Conservation (phyloP, 2,888 invertebrate genomes). For the Colletes collaris region DNA sequence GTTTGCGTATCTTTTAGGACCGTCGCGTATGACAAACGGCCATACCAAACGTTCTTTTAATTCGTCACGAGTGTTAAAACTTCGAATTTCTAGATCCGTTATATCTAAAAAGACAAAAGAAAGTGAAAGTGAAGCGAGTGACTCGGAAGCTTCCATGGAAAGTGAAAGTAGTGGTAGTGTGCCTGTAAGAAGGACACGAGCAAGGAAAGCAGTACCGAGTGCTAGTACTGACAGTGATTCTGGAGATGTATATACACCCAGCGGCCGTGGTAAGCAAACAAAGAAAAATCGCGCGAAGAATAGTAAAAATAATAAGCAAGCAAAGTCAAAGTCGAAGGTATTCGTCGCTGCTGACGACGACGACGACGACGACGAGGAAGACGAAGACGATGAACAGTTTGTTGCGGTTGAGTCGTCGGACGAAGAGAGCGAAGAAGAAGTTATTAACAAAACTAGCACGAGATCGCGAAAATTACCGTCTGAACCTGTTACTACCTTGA, state of each 20-base stretch:
- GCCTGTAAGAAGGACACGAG: conserved; percentile 71
- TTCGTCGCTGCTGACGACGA: conserved; percentile 66
- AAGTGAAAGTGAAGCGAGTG: conserved; percentile 75
- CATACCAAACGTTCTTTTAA: conserved; percentile 70
- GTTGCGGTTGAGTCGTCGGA: conserved; percentile 66
- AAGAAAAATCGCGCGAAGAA: conserved; percentile 77
- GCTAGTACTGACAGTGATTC: conserved; percentile 83
- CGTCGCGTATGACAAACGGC: conserved; percentile 79
- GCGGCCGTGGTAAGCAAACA: conserved; percentile 78
- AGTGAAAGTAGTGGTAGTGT: conserved; percentile 77
- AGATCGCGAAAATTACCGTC: conserved; percentile 67
- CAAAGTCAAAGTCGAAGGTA: conserved; percentile 68
- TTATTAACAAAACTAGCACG: conserved; percentile 68
- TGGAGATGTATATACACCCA: conserved; percentile 85
- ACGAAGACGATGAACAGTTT: conserved; percentile 66
- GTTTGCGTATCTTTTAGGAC: conserved; percentile 68
- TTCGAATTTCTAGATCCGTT: conserved; percentile 67
- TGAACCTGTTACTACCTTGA: conserved; percentile 32
- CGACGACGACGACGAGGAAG: conserved; percentile 64
- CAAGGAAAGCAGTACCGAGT: conserved; percentile 72
- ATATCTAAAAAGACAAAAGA: conserved; percentile 66
- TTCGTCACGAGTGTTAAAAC: conserved; percentile 70
- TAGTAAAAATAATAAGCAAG: conserved; percentile 68
- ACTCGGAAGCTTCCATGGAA: conserved; percentile 74
- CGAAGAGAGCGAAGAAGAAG: conserved; percentile 73